A percentile compares a stretch with the other conserved stretches of the same genome.
Evolutionary conservation across 2,113 vertebrate species (phyloP).

Genomic region (Australoheros scitulus): DNA sequence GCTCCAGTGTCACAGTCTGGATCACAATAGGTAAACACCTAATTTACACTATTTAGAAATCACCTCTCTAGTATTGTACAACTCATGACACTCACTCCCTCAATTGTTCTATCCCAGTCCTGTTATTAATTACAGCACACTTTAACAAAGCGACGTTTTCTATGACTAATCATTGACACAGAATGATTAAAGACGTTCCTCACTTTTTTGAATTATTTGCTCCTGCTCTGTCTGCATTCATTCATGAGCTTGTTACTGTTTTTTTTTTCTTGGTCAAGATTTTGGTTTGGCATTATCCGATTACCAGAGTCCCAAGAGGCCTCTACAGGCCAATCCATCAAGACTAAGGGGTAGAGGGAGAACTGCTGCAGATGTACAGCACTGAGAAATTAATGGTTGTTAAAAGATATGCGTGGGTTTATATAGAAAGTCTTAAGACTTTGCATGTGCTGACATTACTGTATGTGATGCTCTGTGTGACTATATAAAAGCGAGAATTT

Average conservation of each 20-base stretch:
- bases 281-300: constrained; percentile 71
- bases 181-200: constrained; percentile 77
- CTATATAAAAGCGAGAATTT: neutral
- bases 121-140: constrained; percentile 79
- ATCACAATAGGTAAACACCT: constrained; percentile 81
- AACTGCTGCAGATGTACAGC: constrained; percentile 57
- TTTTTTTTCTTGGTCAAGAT: constrained; percentile 51
- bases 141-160: constrained; percentile 80
- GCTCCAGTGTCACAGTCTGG: constrained; percentile 78
- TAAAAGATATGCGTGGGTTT: constrained; percentile 37
- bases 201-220: constrained; percentile 65
- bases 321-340: constrained; percentile 76
- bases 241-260: constrained; percentile 56
- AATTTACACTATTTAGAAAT: constrained; percentile 84
- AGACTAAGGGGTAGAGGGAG: constrained; percentile 63
- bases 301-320: constrained; percentile 70
- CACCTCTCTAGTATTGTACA: constrained; percentile 80
- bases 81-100: constrained; percentile 72
- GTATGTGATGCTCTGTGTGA: neutral
- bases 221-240: constrained; percentile 42
- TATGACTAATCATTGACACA: constrained; percentile 78
- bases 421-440: constrained; percentile 31
- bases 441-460: neutral
- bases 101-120: constrained; percentile 66
- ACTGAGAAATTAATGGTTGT: constrained; percentile 46